Percentiles rank a stretch among this genome's conserved stretches.
These are phyloP conservation scores for Troides helena DNA, from an alignment of 2,888 invertebrate species.

Conservation along the genomic window DNA sequence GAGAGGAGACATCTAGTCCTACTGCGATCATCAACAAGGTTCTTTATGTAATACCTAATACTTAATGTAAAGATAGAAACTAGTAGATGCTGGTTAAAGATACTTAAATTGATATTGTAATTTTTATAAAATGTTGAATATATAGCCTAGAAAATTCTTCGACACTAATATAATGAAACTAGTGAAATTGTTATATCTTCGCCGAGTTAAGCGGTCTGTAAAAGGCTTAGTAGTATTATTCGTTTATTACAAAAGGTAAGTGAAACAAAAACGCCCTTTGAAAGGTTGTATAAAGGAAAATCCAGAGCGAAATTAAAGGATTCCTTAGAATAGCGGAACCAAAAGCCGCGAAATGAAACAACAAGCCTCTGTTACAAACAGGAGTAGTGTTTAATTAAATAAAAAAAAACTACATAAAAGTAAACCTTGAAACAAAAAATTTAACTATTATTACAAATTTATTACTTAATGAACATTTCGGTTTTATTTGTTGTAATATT, in stretches of 20 bases:
- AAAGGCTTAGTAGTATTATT: slow-evolving; percentile 16
- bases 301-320: slow-evolving; percentile 23
- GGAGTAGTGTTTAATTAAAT: neutral
- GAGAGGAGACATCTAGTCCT: too few relatives aligned
- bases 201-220: neutral
- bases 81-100: too few relatives aligned
- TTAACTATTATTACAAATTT: neutral
- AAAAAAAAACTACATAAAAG: neutral
- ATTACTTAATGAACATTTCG: too few relatives aligned
- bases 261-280: slow-evolving; percentile 22
- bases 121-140: too few relatives aligned
- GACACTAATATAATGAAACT: neutral
- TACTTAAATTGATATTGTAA: too few relatives aligned
- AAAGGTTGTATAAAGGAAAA: slow-evolving; percentile 12
- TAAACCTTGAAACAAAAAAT: neutral
- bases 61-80: too few relatives aligned
- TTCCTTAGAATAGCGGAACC: slow-evolving; percentile 21
- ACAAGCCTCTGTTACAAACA: neutral
- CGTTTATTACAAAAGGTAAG: slow-evolving; percentile 21
- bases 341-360: slow-evolving; percentile 21
- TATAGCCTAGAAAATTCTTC: too few relatives aligned
- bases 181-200: neutral
- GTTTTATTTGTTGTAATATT: too few relatives aligned
- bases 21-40: too few relatives aligned
- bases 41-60: too few relatives aligned